Conservation (phyloP, 2,888 invertebrate genomes). For the Lacanobia wlatinum region DNA sequence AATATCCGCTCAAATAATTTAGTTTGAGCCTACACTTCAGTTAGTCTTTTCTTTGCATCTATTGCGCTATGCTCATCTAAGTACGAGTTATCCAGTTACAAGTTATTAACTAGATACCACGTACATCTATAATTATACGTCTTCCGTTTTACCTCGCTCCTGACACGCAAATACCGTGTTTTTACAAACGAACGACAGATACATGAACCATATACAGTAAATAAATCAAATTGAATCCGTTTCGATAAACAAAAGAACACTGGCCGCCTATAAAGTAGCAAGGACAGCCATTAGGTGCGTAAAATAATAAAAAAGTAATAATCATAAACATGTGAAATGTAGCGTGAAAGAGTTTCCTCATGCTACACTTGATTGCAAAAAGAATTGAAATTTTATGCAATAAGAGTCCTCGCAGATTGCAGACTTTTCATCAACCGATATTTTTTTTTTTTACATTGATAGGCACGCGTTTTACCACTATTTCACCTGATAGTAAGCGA, state of each 20-base stretch:
- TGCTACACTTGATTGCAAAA: conserved; percentile 13
- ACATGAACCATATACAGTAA: conserved; percentile 19
- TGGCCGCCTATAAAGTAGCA: conserved; percentile 7
- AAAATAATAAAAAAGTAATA: conserved; percentile 25
- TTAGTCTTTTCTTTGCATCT: not conserved
- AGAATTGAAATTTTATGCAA: conserved; percentile 3
- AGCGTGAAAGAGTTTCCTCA: not conserved
- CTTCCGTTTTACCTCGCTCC: not conserved
- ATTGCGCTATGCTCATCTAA: not conserved
- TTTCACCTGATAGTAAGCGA: no score
- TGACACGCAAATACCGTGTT: conserved; percentile 14
- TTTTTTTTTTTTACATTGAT: no score
- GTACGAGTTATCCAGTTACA: not conserved
- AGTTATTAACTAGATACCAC: conserved; percentile 3
- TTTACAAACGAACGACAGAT: conserved; percentile 15
- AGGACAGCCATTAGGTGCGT: not conserved
- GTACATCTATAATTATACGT: conserved; percentile 26
- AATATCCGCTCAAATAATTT: not conserved
- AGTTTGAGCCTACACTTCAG: not conserved
- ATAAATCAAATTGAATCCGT: conserved; percentile 28
- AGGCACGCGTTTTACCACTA: no score
- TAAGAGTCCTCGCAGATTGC: no score
- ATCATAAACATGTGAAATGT: conserved; percentile 12
- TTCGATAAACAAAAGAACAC: conserved; percentile 17
- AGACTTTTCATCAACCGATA: no score